Base-by-base conservation (phyloP, 2,888 invertebrate species). In the Monoplex corrugatus region DNA sequence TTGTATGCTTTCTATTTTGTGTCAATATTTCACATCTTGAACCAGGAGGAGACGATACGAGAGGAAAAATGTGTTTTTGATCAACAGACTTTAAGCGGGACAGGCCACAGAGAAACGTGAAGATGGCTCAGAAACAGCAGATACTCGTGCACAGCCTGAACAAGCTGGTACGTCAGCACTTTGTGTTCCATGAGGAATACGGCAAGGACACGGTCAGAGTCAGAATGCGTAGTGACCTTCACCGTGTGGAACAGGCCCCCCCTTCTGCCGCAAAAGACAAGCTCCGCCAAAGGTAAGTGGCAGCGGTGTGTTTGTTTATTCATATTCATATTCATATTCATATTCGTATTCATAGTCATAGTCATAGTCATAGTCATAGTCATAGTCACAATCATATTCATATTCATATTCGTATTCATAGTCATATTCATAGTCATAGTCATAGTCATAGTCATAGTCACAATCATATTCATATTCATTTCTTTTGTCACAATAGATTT, bases 161-260 rank as follows among this genome's bases (percentile, higher is more conserved):
- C 43, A 88, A 88, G 45, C 38, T n/a, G n/a, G 2, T 43, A 10
- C 80, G 82, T 3, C 82, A 83, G 83, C 35, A 88, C 88, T 83
- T 82, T 45, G 44, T 88, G 28, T 63, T n/a, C 44, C 13, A 57
- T 32, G 63, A 82, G 1, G 88, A 83, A 5, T 0, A 8, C 32
- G 38, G 44, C 19, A 32, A 32, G 50, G 63, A 88, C 38, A 23
- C 63, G 19, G 23, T 35, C 10, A 83, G 16, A 35, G 82, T 88
- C 45, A 57, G 88, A 23, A 63, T 88, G 40, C 57, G 88, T 16
- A 88, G 40, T 83, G 57, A n/a, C 40, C 38, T 68, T 6, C 88
- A 68, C 68, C 83, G 88, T 0, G 83, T 68, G 43, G 82, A 57
- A 10, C 88, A 88, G 83, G 82, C 40, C 19, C 16, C 40, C 13